Percentiles rank a stretch among this genome's conserved stretches.
Evolutionary conservation across 2,797 vertebrate genomes (phyloP).

Genomic region (Sebastes matsubarae): DNA sequence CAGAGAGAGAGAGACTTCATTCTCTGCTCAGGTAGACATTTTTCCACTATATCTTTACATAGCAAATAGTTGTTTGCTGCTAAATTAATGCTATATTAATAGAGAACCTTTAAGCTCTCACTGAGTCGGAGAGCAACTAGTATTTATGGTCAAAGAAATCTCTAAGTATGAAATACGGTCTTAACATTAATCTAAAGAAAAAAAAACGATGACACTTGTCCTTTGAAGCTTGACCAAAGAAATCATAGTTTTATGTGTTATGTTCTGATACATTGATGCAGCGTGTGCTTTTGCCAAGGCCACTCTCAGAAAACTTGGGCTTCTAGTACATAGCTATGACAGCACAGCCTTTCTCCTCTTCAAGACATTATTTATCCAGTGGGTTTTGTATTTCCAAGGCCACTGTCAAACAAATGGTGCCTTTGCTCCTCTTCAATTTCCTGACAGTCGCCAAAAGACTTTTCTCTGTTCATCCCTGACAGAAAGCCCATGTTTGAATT

Average conservation of each 20-base stretch:
- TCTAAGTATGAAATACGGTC: not conserved
- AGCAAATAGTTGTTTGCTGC: not conserved
- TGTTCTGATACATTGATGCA: slow-evolving; percentile 24
- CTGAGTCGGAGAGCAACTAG: not conserved
- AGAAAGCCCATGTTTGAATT: not conserved
- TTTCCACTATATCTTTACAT: too few species aligned
- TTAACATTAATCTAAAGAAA: not conserved
- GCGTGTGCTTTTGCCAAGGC: slow-evolving; percentile 36
- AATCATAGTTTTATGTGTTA: slow-evolving; percentile 10
- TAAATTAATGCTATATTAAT: not conserved
- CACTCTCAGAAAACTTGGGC: slow-evolving; percentile 3
- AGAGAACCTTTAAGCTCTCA: not conserved
- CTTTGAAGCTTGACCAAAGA: slow-evolving; percentile 3
- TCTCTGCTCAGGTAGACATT: too few species aligned
- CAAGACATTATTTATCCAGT: slow-evolving; percentile 28
- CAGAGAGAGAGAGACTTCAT: too few species aligned
- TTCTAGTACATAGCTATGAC: slow-evolving; percentile 21
- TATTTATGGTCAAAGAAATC: not conserved
- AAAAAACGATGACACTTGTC: not conserved
- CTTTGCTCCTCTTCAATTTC: not conserved
- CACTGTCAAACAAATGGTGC: slow-evolving; percentile 42
- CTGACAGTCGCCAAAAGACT: not conserved
- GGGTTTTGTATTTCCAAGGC: slow-evolving; percentile 55
- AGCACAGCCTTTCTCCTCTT: slow-evolving; percentile 19
- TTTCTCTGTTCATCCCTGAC: not conserved